Conservation (phyloP, 1,140 invertebrate species). For the Dreissena rostriformis region DNA sequence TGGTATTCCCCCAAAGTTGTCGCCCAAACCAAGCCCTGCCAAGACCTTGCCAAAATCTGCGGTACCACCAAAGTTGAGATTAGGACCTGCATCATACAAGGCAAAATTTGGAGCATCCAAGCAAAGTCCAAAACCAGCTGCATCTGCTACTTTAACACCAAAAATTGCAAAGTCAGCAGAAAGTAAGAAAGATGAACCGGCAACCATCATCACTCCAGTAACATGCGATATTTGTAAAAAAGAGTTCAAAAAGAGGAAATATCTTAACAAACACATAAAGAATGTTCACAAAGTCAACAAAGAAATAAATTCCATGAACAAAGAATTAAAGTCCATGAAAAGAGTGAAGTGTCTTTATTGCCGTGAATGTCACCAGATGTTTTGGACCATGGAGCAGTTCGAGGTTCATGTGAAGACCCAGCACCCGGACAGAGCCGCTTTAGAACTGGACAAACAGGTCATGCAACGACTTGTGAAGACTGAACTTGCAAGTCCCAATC, state of each 20-base stretch:
- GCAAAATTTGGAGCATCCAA: not conserved
- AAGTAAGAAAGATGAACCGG: not conserved
- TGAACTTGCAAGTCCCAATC: conserved; percentile 5
- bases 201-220: not conserved
- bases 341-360: conserved; percentile 45
- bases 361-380: conserved; percentile 20
- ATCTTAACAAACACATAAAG: too few relatives aligned
- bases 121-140: too few relatives aligned
- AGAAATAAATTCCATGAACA: not conserved
- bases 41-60: too few relatives aligned
- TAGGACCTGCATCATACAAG: not conserved
- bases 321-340: conserved; percentile 11
- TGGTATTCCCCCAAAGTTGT: too few relatives aligned
- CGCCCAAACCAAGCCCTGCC: too few relatives aligned
- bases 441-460: conserved; percentile 43
- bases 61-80: too few relatives aligned
- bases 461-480: conserved; percentile 22
- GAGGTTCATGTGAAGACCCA: conserved; percentile 1
- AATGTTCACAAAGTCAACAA: too few relatives aligned
- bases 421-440: conserved; percentile 26
- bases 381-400: conserved; percentile 30
- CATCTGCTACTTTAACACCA: not conserved
- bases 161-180: not conserved
- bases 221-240: too few relatives aligned
- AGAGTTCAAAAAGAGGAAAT: too few relatives aligned